phyloP scores from a whole-genome alignment of 2,113 vertebrate species.

The Malaclemys terrapin region DNA sequence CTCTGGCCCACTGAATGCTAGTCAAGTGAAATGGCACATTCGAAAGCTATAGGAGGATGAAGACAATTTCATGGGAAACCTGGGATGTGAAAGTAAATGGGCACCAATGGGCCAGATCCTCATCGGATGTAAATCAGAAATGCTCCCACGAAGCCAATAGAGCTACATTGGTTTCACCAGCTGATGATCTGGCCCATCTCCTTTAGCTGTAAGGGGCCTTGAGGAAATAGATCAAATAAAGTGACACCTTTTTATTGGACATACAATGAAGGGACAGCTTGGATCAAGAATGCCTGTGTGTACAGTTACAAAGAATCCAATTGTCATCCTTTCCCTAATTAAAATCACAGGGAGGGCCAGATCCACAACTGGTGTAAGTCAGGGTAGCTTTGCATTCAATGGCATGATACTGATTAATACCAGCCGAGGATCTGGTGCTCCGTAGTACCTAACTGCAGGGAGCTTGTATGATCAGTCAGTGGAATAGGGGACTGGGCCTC shows the following conservation, averaged over 20 bases:
- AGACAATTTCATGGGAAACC: background rate
- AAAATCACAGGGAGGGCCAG: background rate
- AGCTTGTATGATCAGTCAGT: background rate
- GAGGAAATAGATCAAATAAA: background rate
- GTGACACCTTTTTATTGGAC: fast-evolving
- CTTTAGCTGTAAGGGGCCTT: background rate
- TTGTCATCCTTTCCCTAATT: background rate
- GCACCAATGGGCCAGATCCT: background rate
- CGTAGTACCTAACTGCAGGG: background rate
- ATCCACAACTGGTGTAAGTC: background rate
- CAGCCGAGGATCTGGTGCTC: background rate
- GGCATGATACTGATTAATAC: background rate
- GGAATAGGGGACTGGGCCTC: background rate
- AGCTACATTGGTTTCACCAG: background rate
- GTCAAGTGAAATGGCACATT: fast-evolving
- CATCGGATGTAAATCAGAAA: background rate
- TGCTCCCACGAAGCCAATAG: background rate
- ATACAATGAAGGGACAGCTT: fast-evolving
- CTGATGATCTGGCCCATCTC: background rate
- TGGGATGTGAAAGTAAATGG: background rate
- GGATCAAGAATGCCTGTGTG: background rate
- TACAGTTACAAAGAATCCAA: background rate
- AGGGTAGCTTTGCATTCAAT: background rate
- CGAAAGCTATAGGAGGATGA: background rate
- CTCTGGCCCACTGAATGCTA: background rate